Conservation (phyloP, 2,797 vertebrate genomes). For the Phrynocephalus guinanensis region DNA sequence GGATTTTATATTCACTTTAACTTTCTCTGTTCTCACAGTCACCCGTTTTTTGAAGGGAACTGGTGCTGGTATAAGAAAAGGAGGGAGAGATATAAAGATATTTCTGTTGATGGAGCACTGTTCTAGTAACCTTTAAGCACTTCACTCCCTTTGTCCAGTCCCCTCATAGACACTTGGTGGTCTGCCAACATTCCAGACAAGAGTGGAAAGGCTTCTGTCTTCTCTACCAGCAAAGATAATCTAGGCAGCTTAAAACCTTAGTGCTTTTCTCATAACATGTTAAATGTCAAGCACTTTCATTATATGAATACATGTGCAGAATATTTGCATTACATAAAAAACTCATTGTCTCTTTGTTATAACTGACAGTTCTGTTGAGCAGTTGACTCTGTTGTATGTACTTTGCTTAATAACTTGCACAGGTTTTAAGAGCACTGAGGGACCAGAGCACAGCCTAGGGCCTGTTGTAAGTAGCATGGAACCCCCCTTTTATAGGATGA, state of each 20-base stretch:
- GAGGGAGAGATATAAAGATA: conserved; percentile 66
- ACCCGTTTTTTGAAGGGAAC: conserved; percentile 64
- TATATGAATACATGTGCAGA: conserved; percentile 71
- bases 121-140: conserved; percentile 52
- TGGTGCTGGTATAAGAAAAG: conserved; percentile 53
- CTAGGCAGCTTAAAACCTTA: conserved; percentile 83
- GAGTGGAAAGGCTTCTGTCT: conserved; percentile 61
- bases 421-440: conserved; percentile 62
- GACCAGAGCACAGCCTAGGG: conserved; percentile 29
- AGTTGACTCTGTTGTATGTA: conserved; percentile 58
- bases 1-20: conserved; percentile 74
- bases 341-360: conserved; percentile 69
- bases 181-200: conserved; percentile 74
- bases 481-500: conserved; percentile 50
- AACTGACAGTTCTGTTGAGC: conserved; percentile 72
- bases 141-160: conserved; percentile 70
- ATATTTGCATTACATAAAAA: conserved; percentile 73
- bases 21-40: conserved; percentile 71
- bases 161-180: conserved; percentile 56
- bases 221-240: conserved; percentile 72
- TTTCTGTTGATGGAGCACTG: conserved; percentile 71
- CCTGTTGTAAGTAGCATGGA: conserved; percentile 51
- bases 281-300: conserved; percentile 67
- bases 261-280: conserved; percentile 79
- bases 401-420: conserved; percentile 63